Evolutionary conservation across 2,797 vertebrate species (phyloP).

Genomic region (Argya squamiceps): DNA sequence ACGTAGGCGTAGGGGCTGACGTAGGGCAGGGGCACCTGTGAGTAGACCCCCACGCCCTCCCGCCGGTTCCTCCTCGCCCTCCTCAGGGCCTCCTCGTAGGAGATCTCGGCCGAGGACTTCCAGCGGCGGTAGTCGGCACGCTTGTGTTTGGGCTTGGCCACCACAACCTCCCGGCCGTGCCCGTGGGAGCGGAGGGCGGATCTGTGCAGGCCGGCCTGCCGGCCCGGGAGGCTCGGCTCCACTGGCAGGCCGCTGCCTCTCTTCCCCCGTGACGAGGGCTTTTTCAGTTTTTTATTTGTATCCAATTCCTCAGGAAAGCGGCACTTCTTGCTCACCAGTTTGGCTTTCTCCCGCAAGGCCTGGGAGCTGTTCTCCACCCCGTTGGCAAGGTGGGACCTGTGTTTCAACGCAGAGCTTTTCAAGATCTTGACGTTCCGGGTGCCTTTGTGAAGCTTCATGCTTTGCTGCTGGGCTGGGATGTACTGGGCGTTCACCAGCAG

Average conservation of each 20-base stretch:
- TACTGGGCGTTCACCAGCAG: conserved; percentile 78
- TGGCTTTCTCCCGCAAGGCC: conserved; percentile 71
- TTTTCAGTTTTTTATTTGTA: conserved; percentile 78
- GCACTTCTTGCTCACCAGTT: conserved; percentile 73
- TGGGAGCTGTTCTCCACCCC: conserved; percentile 69
- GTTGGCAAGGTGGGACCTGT: conserved; percentile 35
- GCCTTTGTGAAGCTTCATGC: conserved; percentile 75
- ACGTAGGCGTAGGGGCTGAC: conserved; percentile 80
- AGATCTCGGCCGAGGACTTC: conserved; percentile 80
- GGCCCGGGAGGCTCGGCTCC: conserved; percentile 62
- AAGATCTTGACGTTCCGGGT: conserved; percentile 75
- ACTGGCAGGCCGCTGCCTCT: conserved; percentile 67
- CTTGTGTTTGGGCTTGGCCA: conserved; percentile 90
- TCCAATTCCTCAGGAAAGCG: conserved; percentile 77
- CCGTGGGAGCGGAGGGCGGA: conserved; percentile 69
- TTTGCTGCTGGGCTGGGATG: conserved; percentile 75
- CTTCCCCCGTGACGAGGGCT: conserved; percentile 73
- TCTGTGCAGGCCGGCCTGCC: conserved; percentile 49
- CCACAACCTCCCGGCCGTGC: conserved; percentile 79
- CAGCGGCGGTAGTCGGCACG: conserved; percentile 83
- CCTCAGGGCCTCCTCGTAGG: conserved; percentile 83
- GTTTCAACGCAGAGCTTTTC: conserved; percentile 72
- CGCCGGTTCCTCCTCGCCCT: conserved; percentile 78
- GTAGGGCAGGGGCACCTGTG: conserved; percentile 61
- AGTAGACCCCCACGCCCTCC: conserved; percentile 70